Evolutionary conservation across 2,888 invertebrate genomes (phyloP).

Genomic region (Hyposoter dolosus): DNA sequence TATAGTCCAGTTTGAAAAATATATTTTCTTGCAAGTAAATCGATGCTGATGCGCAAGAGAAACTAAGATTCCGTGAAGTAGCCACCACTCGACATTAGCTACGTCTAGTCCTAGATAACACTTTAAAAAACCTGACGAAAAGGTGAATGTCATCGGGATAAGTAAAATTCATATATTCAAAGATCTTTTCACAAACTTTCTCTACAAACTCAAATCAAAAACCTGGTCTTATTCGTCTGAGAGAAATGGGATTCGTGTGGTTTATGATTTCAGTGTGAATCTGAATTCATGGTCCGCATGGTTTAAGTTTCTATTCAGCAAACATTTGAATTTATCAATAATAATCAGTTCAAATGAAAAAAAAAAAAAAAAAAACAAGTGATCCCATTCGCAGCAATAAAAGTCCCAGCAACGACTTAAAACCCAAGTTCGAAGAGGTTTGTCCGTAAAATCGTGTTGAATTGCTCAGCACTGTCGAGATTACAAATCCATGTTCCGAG

Average conservation of each 20-base stretch:
- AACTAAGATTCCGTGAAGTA: not conserved
- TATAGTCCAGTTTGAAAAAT: not conserved
- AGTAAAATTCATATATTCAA: not conserved
- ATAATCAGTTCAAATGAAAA: not conserved
- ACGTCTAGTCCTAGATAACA: not conserved
- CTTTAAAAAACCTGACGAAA: not conserved
- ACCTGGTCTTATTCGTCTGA: not conserved
- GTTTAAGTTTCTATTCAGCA: not conserved
- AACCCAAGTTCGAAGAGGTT: not conserved
- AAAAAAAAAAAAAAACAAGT: not conserved
- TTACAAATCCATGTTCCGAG: too few species aligned
- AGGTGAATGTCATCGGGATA: not conserved
- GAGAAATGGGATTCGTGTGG: not conserved
- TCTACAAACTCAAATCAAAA: not conserved
- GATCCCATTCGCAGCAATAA: not conserved
- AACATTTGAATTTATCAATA: not conserved
- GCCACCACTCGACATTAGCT: not conserved
- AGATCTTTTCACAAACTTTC: not conserved
- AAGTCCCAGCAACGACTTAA: not conserved
- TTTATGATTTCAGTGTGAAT: not conserved
- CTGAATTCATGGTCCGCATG: not conserved
- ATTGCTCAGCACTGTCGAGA: not conserved
- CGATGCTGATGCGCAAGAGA: not conserved
- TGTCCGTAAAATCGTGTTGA: not conserved
- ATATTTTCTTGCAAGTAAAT: conserved; percentile 38